Evolutionary conservation across 2,113 vertebrate species (phyloP), one percentile per base, ranked within the genome.

Genomic region (Thinocorus orbignyianus): DNA sequence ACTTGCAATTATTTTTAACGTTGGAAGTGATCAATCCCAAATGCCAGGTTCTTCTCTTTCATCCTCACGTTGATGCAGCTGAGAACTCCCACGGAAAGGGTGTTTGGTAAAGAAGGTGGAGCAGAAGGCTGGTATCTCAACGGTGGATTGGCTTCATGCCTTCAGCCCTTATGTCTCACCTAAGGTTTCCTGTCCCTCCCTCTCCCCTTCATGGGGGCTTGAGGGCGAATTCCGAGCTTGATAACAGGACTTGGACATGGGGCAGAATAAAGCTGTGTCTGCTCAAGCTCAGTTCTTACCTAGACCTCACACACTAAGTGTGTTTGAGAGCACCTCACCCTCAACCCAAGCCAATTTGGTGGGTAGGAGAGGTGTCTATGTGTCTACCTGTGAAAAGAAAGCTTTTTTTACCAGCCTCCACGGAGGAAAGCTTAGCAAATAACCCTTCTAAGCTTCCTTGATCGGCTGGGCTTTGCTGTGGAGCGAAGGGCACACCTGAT

Each of bases 391-490:
- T 18, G 64, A 46, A 23, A n/a, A 58, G 83, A 66, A 74, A 80
- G 69, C 41, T 22, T 74, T 54, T 78, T 74, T 42, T 28, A 19
- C 64, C 18, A 2, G 31, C 2, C 73, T 79, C 69, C 81, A n/a
- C n/a, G 42, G 88, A 19, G 8, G 52, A 60, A 13, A 90, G 92
- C 86, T 94, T 95, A 95, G 48, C 10, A 3, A 68, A 74, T 20
- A 76, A 86, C 89, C 86, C 72, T 69, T 11, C 91, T 94, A 87
- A 97, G 91, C 91, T 68, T 26, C 73, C 3, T 17, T 81, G 95
- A 69, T n/a, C 91, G 1, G 77, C 89, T 90, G 89, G 89, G 89
- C 83, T 92, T 92, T 93, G 93, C 91, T 68, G 55, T 10, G 69
- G 65, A 89, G 79, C 9, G 58, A 71, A 84, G 79, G 90, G 78